These are phyloP conservation scores for Chrysotoxum bicinctum DNA, from an alignment of 2,888 invertebrate genomes.

Conservation along the genomic window DNA sequence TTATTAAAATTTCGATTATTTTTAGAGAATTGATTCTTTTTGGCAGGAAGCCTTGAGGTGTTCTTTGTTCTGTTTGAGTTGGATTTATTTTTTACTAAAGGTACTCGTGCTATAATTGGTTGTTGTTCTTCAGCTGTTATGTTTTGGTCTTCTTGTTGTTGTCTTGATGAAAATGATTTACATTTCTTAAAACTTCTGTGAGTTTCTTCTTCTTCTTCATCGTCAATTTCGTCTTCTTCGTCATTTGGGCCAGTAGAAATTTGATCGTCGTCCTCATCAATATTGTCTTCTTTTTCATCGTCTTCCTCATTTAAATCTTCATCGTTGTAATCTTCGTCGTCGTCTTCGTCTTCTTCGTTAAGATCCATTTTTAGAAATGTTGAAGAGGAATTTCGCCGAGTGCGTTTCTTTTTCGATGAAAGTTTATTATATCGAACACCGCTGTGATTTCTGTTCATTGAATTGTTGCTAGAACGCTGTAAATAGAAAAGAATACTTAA, in stretches of 20 bases:
- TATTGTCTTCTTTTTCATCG: slow-evolving; percentile 66
- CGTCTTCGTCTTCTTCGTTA: slow-evolving; percentile 74
- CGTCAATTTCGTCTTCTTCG: slow-evolving; percentile 11
- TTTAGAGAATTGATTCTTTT: slow-evolving; percentile 39
- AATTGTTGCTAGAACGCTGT: slow-evolving; percentile 78
- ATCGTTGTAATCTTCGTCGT: slow-evolving; percentile 73
- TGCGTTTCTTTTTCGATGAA: slow-evolving; percentile 74
- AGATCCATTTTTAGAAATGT: slow-evolving; percentile 75
- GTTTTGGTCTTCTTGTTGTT: slow-evolving; percentile 21
- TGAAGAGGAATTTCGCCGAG: slow-evolving; percentile 71
- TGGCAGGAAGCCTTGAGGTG: slow-evolving; percentile 36
- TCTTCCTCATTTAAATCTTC: slow-evolving; percentile 75
- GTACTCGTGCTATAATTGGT: slow-evolving; percentile 27
- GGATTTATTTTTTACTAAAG: slow-evolving; percentile 33
- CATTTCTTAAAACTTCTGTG: slow-evolving; percentile 24
- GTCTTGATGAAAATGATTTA: slow-evolving; percentile 19
- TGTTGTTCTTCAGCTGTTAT: slow-evolving; percentile 44
- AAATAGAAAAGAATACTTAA: slow-evolving; percentile 1
- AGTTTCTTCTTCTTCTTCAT: slow-evolving; percentile 13
- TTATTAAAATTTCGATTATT: slow-evolving; percentile 30
- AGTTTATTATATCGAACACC: slow-evolving; percentile 80
- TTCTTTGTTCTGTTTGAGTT: slow-evolving; percentile 29
- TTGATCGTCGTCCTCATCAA: slow-evolving; percentile 35
- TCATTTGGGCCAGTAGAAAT: slow-evolving; percentile 25
- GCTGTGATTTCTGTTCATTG: slow-evolving; percentile 74